These are phyloP conservation scores for Daubentonia madagascariensis DNA, from an alignment of 2,113 vertebrate species.

Conservation along the genomic window DNA sequence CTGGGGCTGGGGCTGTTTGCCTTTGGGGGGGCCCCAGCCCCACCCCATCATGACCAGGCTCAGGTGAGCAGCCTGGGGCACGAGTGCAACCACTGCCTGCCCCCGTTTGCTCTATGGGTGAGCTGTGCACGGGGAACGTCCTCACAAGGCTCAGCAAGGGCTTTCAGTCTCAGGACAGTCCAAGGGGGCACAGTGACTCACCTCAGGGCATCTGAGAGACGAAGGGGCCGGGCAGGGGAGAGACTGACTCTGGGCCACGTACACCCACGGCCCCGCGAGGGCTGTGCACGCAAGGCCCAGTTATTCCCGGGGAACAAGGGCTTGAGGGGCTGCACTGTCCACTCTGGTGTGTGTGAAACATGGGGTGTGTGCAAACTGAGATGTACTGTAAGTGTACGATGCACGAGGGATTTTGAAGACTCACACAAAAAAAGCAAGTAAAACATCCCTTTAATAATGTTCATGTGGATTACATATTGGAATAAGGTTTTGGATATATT, in stretches of 20 bases:
- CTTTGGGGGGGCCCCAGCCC: too few species aligned
- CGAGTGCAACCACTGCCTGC: rapidly evolving
- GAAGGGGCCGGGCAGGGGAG: not conserved
- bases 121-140: rapidly evolving
- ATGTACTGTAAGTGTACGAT: rapidly evolving
- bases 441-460: rapidly evolving
- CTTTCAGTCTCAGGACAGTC: rapidly evolving
- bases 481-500: rapidly evolving
- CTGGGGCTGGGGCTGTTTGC: rapidly evolving
- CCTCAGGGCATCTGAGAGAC: not conserved
- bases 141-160: not conserved
- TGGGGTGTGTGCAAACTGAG: rapidly evolving
- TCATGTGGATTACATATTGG: rapidly evolving
- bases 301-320: not conserved
- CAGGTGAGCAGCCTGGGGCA: not conserved
- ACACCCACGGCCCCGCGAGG: rapidly evolving
- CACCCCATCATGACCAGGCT: not conserved
- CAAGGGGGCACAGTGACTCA: not conserved
- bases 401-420: rapidly evolving
- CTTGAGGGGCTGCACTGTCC: rapidly evolving
- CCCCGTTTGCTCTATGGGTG: not conserved
- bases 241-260: rapidly evolving
- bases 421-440: too few species aligned
- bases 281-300: too few species aligned
- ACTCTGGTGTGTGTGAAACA: rapidly evolving